These are phyloP conservation scores for Eulithis prunata DNA, from an alignment of 2,888 invertebrate genomes.

Conservation along the genomic window DNA sequence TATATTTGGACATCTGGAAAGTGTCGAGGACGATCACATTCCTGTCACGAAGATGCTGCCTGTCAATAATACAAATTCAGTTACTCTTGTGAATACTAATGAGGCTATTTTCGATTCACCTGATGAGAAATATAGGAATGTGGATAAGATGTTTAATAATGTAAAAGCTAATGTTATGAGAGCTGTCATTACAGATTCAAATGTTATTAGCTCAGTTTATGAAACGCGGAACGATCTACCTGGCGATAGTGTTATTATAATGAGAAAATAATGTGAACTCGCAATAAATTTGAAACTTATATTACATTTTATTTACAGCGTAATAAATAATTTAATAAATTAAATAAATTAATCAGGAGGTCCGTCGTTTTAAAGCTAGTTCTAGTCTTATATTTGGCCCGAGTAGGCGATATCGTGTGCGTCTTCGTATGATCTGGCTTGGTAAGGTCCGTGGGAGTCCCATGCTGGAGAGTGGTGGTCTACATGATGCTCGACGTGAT, in stretches of 20 bases:
- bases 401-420: slow-evolving; percentile 86
- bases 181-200: neutral
- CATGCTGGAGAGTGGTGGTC: slow-evolving; percentile 83
- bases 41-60: slow-evolving; percentile 37
- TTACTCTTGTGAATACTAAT: slow-evolving; percentile 30
- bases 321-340: slow-evolving; percentile 76
- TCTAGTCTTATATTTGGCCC: slow-evolving; percentile 70
- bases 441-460: slow-evolving; percentile 85
- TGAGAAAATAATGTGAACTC: slow-evolving; percentile 41
- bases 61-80: slow-evolving; percentile 30
- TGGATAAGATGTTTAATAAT: slow-evolving; percentile 10
- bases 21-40: slow-evolving; percentile 36
- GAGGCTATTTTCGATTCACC: slow-evolving; percentile 15
- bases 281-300: slow-evolving; percentile 69
- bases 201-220: neutral
- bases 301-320: slow-evolving; percentile 77
- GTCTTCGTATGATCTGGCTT: slow-evolving; percentile 84
- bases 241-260: slow-evolving; percentile 36
- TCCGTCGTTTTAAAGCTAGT: slow-evolving; percentile 67
- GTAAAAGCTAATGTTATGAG: slow-evolving; percentile 1
- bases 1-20: slow-evolving; percentile 42
- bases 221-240: slow-evolving; percentile 1
- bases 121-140: slow-evolving; percentile 1
- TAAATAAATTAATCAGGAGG: slow-evolving; percentile 77
- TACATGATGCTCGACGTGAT: slow-evolving; percentile 88